Percentiles rank a stretch among this genome's conserved stretches.
Conservation (phyloP, 2,797 vertebrate species). For the Coreius guichenoti region DNA sequence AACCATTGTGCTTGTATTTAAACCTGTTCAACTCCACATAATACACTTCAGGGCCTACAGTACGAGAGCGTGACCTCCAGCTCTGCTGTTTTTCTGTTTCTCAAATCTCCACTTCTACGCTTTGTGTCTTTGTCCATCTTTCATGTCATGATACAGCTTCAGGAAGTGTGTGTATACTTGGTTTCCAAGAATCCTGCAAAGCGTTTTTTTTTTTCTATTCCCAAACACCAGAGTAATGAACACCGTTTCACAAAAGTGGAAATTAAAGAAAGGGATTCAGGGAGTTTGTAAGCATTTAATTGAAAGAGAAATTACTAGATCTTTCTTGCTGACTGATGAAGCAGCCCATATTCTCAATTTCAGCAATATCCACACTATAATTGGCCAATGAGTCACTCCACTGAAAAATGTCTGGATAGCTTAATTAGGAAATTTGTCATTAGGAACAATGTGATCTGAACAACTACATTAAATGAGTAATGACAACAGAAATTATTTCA, state of each 20-base stretch:
- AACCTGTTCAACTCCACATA: not conserved
- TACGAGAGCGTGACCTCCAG: not conserved
- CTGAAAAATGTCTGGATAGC: constrained; percentile 24
- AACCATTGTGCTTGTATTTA: not conserved
- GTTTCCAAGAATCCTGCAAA: constrained; percentile 8
- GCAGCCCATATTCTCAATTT: constrained; percentile 8
- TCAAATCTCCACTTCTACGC: not conserved
- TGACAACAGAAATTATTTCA: not conserved
- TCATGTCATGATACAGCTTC: constrained; percentile 18
- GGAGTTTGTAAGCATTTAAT: constrained; percentile 28
- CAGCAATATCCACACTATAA: not conserved
- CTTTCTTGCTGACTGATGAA: constrained; percentile 15
- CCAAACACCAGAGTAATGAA: constrained; percentile 6
- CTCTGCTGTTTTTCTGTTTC: not conserved
- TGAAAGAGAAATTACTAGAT: constrained; percentile 40
- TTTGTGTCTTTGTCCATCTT: constrained; percentile 16
- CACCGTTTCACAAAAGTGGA: not conserved
- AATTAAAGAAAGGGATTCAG: constrained; percentile 35
- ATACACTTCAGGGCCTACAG: not conserved
- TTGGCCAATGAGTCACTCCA: constrained; percentile 26
- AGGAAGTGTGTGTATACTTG: not conserved
- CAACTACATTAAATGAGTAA: not conserved
- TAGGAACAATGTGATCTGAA: constrained; percentile 5
- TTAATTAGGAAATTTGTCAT: constrained; percentile 26
- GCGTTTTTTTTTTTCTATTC: not conserved